phyloP scores from a whole-genome alignment of 2,888 invertebrate species.

The Ischnus inquisitorius region DNA sequence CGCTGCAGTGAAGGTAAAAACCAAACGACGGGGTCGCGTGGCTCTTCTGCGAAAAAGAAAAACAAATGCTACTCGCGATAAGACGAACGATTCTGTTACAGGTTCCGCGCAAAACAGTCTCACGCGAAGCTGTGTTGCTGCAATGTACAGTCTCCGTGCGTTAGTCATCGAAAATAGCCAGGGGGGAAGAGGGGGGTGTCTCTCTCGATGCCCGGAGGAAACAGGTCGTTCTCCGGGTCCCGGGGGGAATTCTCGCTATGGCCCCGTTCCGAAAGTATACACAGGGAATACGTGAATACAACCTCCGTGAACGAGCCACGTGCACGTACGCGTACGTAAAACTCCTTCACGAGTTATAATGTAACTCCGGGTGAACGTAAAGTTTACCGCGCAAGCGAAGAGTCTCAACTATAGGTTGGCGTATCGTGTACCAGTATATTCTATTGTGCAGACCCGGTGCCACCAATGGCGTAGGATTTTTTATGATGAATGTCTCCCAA shows the following conservation, averaged over 20 bases:
- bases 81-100: conserved; percentile 14
- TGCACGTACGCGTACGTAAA: conserved; percentile 52
- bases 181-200: conserved; percentile 1
- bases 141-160: conserved; percentile 39
- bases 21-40: background rate
- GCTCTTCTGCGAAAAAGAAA: conserved; percentile 8
- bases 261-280: conserved; percentile 43
- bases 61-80: conserved; percentile 13
- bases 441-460: conserved; percentile 23
- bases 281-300: conserved; percentile 43
- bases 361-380: conserved; percentile 42
- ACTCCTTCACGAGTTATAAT: conserved; percentile 47
- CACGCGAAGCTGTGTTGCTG: background rate
- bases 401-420: conserved; percentile 43
- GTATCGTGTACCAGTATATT: conserved; percentile 27
- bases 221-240: conserved; percentile 47
- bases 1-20: background rate
- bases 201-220: conserved; percentile 53
- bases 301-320: conserved; percentile 37
- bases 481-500: background rate
- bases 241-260: conserved; percentile 43
- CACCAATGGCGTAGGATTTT: conserved; percentile 26
- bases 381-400: conserved; percentile 50
- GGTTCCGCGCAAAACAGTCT: background rate
- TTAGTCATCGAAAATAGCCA: conserved; percentile 51